Conservation (phyloP, 2,888 invertebrate genomes). For the Acrobasis repandana region DNA sequence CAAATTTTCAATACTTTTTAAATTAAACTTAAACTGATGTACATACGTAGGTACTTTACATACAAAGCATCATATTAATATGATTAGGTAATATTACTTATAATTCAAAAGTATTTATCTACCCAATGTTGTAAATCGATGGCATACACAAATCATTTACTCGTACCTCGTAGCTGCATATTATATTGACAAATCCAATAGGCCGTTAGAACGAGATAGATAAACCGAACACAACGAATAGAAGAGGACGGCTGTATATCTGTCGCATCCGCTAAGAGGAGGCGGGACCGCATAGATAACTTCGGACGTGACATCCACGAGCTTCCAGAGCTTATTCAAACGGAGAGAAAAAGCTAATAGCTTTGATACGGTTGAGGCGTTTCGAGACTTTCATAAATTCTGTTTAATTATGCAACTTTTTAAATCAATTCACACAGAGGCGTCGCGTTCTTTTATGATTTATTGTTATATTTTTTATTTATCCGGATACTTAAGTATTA, state of each 20-base stretch:
- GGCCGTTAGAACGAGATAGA: conserved; percentile 39
- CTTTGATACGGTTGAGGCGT: conserved; percentile 5
- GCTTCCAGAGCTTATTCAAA: conserved; percentile 2
- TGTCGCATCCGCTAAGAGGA: conserved; percentile 43
- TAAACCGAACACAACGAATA: conserved; percentile 27
- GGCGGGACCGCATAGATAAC: conserved; percentile 77
- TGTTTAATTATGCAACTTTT: conserved; percentile 6
- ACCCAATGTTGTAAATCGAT: no score
- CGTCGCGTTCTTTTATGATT: not conserved
- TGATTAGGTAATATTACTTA: no score
- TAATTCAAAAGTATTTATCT: no score
- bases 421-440: not conserved
- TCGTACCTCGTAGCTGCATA: not conserved
- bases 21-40: no score
- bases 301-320: conserved; percentile 28
- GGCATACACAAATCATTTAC: no score
- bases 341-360: conserved; percentile 14
- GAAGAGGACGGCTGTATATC: conserved; percentile 47
- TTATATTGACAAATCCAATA: conserved; percentile 31
- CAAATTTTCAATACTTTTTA: no score
- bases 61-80: no score
- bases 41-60: no score
- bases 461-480: no score
- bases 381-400: conserved; percentile 4
- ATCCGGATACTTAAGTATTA: no score